Conservation (phyloP, 2,113 vertebrate species). For the Dinomys branickii region DNA sequence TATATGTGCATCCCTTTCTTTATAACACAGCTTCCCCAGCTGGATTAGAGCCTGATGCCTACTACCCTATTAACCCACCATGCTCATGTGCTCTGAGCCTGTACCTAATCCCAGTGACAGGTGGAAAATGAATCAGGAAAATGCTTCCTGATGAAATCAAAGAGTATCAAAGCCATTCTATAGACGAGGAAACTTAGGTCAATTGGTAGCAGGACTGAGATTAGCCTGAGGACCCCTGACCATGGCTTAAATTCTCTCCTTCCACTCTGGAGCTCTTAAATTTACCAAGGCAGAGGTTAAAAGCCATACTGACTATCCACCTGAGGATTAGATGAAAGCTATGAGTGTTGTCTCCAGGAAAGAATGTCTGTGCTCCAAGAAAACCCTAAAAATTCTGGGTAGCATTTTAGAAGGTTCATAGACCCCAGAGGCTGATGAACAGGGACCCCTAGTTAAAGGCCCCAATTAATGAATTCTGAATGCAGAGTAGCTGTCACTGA, state of each 20-base stretch:
- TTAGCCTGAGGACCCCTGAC: background rate
- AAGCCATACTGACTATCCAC: background rate
- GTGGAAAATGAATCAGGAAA: background rate
- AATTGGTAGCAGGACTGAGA: background rate
- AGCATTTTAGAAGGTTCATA: background rate
- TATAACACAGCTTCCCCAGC: background rate
- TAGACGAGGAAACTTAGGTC: background rate
- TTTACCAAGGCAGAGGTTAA: background rate
- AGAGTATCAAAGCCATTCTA: background rate
- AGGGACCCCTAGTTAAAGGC: background rate
- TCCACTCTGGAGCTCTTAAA: background rate
- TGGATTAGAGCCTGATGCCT: background rate
- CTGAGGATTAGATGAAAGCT: background rate
- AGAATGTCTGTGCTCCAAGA: background rate
- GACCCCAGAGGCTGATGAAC: background rate
- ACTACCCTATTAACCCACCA: background rate
- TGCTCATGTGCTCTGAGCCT: background rate
- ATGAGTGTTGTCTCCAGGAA: background rate
- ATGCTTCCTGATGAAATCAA: background rate
- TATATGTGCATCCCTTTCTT: background rate
- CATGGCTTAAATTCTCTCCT: background rate
- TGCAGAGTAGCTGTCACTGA: background rate
- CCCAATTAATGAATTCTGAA: background rate
- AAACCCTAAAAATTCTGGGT: background rate
- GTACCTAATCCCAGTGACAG: background rate